Conservation (phyloP, 2,797 vertebrate genomes). For the Bradypodion ventrale region DNA sequence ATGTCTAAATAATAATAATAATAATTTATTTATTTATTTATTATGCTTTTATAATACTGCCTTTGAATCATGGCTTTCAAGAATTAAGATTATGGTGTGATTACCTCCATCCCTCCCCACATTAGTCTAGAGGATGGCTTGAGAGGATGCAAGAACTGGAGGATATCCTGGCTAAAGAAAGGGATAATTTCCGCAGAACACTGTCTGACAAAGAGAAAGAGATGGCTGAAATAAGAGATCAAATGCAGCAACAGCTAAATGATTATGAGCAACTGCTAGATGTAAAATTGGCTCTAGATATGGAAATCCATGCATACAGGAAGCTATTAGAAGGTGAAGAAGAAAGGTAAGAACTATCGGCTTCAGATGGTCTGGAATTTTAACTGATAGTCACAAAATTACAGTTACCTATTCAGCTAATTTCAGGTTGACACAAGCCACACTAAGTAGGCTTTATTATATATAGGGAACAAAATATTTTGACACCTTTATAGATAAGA, state of each 20-base stretch:
- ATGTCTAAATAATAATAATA: too few species aligned
- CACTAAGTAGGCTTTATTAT: neutral
- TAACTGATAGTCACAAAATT: neutral
- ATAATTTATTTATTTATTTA: neutral
- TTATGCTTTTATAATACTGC: neutral
- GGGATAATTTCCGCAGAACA: slow-evolving; percentile 75
- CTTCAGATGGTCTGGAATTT: neutral
- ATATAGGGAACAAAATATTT: neutral
- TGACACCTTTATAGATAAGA: neutral
- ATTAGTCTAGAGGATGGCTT: slow-evolving; percentile 84
- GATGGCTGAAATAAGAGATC: slow-evolving; percentile 79
- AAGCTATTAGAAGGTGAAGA: slow-evolving; percentile 93
- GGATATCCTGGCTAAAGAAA: slow-evolving; percentile 80
- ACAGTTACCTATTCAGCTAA: neutral
- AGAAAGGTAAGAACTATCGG: slow-evolving; percentile 80
- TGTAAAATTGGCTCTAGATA: slow-evolving; percentile 91
- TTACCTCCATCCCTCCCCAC: neutral
- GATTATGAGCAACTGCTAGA: slow-evolving; percentile 91
- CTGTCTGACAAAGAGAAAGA: slow-evolving; percentile 84
- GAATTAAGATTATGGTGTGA: neutral
- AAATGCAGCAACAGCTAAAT: slow-evolving; percentile 86
- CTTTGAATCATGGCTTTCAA: neutral
- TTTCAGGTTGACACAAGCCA: neutral
- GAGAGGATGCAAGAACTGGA: slow-evolving; percentile 87
- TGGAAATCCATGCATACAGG: slow-evolving; percentile 92